Evolutionary conservation across 2,113 vertebrate genomes (phyloP), one percentile per base, ranked within the genome.

Genomic region (Labeo catla): DNA sequence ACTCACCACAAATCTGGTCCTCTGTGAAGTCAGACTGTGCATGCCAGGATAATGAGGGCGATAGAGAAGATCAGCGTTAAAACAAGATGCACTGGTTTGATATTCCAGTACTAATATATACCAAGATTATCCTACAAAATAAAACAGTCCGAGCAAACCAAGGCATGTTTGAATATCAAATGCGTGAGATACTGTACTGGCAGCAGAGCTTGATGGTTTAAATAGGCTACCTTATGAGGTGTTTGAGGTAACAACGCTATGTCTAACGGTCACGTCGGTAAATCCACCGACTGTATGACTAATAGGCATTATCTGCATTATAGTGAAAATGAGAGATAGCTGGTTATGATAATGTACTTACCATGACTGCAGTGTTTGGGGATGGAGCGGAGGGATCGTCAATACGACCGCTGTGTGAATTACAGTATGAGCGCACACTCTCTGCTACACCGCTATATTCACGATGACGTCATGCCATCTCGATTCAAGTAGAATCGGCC

Each of bases 1-100:
- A 96, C 97, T 95, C 92, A 98, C 97, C 97, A 28, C 93, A 68
- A 39, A 97, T 96, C 92, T 98, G 97, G 87, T 98, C 97, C 92
- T 98, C 97, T 49, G 96, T 92, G 95, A 97, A 97, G 91, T 98
- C 97, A 92, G 96, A 97, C 97, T 98, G 96, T 90, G n/a, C 63
- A 39, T 49, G 68, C 1, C 34, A 73, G 59, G 57, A 63, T 65
- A 19, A 59, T 19, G 45, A 70, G 11, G 4, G 13, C 21, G 5
- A 52, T 10, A 23, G 4, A 65, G 11, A 49, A 79, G 4, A 78
- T 13, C 5, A 36, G 13, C 3, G 21, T 4, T 28, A 72, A 61
- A 73, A 73, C 15, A 36, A 66, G 9, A 52, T 36, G 47, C 63
- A 70, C 5, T 16, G 34, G 6, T 23, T 76, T 47, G 7, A 81